Conservation (phyloP, 1,140 invertebrate genomes). For the Lerema accius region DNA sequence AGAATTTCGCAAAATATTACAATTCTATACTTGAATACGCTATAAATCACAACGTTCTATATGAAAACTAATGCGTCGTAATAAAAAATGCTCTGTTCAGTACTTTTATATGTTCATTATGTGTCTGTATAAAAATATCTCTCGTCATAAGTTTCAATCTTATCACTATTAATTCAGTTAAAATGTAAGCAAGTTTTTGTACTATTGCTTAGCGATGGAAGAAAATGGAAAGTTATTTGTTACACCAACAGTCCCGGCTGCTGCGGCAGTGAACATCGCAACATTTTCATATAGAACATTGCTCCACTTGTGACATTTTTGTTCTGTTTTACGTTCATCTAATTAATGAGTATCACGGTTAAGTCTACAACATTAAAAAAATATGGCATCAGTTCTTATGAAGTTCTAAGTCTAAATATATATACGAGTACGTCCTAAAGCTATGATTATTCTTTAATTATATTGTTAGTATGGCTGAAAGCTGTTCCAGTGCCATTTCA, state of each 20-base stretch:
- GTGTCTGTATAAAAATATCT: conserved; percentile 31
- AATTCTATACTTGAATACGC: conserved; percentile 58
- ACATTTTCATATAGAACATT: conserved; percentile 43
- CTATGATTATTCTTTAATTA: conserved; percentile 44
- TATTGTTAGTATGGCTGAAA: conserved; percentile 42
- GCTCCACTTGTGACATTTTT: conserved; percentile 49
- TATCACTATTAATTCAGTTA: conserved; percentile 26
- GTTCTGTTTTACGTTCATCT: conserved; percentile 46
- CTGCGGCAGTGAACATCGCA: conserved; percentile 27
- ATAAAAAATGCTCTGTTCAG: conserved; percentile 35
- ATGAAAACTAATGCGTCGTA: conserved; percentile 46
- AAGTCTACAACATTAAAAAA: conserved; percentile 39
- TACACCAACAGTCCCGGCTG: not conserved
- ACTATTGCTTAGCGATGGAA: conserved; percentile 24
- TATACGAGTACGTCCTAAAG: conserved; percentile 52
- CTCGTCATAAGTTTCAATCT: conserved; percentile 26
- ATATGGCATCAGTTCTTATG: conserved; percentile 47
- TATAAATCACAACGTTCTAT: conserved; percentile 53
- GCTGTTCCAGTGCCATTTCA: conserved; percentile 18
- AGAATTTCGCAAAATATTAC: conserved; percentile 80
- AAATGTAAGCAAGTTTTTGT: conserved; percentile 29
- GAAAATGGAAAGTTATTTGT: conserved; percentile 8
- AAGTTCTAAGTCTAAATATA: conserved; percentile 51
- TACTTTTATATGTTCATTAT: conserved; percentile 22
- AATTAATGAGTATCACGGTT: conserved; percentile 52